Evolutionary conservation across 1,140 invertebrate genomes (phyloP).

Genomic region (Cherax quadricarinatus): DNA sequence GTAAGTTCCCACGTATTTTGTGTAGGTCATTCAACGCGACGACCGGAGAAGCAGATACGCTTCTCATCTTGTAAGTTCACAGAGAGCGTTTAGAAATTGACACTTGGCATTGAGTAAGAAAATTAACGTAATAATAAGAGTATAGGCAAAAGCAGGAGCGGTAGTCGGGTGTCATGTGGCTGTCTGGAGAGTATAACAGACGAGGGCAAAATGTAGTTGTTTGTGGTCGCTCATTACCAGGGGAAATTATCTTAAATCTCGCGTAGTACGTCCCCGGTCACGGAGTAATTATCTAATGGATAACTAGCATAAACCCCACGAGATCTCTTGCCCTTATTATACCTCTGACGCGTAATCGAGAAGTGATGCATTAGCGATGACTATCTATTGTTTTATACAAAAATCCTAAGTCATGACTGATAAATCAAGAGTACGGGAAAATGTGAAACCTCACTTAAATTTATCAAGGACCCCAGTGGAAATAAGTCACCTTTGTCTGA

Average conservation of each 20-base stretch:
- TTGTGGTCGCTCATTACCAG: conserved; percentile 21
- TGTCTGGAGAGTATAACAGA: background rate
- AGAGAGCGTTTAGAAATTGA: too few species aligned
- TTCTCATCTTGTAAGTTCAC: too few species aligned
- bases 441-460: background rate
- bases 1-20: too few species aligned
- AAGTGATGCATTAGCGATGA: background rate
- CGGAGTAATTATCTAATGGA: conserved; percentile 44
- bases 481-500: too few species aligned
- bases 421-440: background rate
- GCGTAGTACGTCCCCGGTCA: conserved; percentile 25
- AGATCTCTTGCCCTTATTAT: background rate
- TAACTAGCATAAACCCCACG: background rate
- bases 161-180: background rate
- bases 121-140: too few species aligned
- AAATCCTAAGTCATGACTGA: background rate
- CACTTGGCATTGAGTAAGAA: too few species aligned
- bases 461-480: too few species aligned
- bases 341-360: background rate
- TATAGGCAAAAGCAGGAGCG: background rate
- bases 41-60: too few species aligned
- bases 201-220: background rate
- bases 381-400: background rate
- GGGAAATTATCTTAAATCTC: conserved; percentile 37
- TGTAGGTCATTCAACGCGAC: too few species aligned